These are phyloP conservation scores for Metridium senile DNA, from an alignment of 92 coral and sea anemone genomes.

Conservation along the genomic window DNA sequence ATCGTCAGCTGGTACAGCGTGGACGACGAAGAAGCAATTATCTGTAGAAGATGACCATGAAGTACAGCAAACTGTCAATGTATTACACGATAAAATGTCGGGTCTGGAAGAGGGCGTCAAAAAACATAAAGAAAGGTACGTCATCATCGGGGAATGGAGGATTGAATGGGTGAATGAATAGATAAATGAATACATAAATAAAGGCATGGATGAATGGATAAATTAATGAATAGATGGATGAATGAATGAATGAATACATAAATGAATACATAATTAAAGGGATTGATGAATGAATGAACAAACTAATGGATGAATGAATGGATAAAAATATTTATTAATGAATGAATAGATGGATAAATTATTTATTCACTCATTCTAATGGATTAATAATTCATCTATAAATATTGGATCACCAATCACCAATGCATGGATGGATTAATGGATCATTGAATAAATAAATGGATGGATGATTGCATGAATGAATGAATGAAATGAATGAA, in stretches of 20 bases:
- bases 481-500: no score
- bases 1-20: conserved; percentile 21
- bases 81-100: conserved; percentile 35
- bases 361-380: no score
- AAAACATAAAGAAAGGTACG: conserved; percentile 19
- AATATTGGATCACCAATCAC: no score
- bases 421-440: neutral
- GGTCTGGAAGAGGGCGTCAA: conserved; percentile 34
- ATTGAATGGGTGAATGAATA: no score
- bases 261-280: neutral
- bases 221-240: no score
- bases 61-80: conserved; percentile 31
- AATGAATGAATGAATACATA: neutral
- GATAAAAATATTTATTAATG: no score
- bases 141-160: no score
- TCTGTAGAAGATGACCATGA: conserved; percentile 29
- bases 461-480: neutral
- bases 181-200: no score
- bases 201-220: neutral
- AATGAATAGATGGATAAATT: no score
- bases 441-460: neutral
- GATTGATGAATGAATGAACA: neutral
- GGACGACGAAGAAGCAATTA: conserved; percentile 21
- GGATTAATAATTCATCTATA: no score
- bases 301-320: neutral